phyloP scores from a whole-genome alignment of 30 jellyfish, hydroid and myxozoan genomes.

The Aurelia sp. region DNA sequence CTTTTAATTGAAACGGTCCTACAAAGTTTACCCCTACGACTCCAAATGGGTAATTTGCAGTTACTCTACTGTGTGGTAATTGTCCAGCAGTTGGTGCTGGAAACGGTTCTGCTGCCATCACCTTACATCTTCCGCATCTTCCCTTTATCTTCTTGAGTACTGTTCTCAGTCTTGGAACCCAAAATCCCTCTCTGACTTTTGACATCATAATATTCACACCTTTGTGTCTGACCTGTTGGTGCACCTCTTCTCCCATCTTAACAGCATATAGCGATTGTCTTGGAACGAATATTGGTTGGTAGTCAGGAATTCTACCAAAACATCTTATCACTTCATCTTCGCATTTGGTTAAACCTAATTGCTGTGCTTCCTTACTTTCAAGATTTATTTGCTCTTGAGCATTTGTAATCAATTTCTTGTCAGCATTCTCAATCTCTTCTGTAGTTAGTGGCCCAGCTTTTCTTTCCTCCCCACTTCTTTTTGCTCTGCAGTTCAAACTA shows the following conservation, averaged over 20 bases:
- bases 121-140: conserved; percentile 44
- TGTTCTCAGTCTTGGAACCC: conserved; percentile 53
- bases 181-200: not conserved
- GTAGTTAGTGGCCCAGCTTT: conserved; percentile 12
- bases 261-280: not conserved
- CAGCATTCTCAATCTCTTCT: conserved; percentile 1
- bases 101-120: conserved; percentile 58
- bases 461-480: not conserved
- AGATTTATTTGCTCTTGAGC: not conserved
- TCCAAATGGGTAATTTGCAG: conserved; percentile 45
- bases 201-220: conserved; percentile 5
- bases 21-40: not conserved
- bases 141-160: conserved; percentile 19
- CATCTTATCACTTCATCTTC: conserved; percentile 12
- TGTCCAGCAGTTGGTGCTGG: conserved; percentile 40
- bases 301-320: conserved; percentile 8
- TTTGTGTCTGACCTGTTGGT: conserved; percentile 14
- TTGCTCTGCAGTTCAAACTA: no score
- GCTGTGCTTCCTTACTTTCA: conserved; percentile 35
- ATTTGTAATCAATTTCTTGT: not conserved
- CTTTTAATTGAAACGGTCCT: conserved; percentile 44
- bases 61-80: conserved; percentile 31
- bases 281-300: conserved; percentile 1
- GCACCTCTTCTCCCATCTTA: conserved; percentile 4
- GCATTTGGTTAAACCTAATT: conserved; percentile 13